Evolutionary conservation across 1,140 invertebrate species (phyloP), one percentile per base, ranked within the genome.

Genomic region (Maconellicoccus hirsutus): DNA sequence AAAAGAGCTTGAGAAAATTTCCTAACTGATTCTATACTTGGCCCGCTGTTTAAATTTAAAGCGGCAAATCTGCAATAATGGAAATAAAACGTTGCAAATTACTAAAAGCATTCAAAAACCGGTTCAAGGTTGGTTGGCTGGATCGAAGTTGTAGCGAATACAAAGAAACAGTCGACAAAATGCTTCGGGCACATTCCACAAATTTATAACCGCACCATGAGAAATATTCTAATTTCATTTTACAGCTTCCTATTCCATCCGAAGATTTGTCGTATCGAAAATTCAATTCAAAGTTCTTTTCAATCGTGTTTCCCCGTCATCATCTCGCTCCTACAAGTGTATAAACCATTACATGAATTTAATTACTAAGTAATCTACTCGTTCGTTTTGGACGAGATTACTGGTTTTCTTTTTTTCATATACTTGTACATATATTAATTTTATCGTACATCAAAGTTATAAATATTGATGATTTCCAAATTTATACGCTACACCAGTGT

Each of bases 91-190:
- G 42, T 52, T 19, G 42, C 42, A 52, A 52, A 52, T 52, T 52
- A 52, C 42, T 52, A 52, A 52, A 52, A 52, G 42, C 42, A 52
- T 52, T 52, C 42, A 52, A 52, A 52, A 52, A 52, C 42, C 42
- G 42, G 42, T 52, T 52, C 42, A 52, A 52, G 42, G 42, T 52
- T 52, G 42, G 42, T 52, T 52, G n/a, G 16, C 42, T 52, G 42
- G 42, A 52, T 52, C 12, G 12, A 16, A 52, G 42, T 52, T 52
- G 42, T 52, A 52, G 42, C 42, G n/a, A 52, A 52, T 52, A 52
- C 42, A 52, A 52, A 52, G 42, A 52, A 52, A 52, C 42, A 52
- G 42, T 52, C 42, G 42, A 52, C 42, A 14, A 52, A 52, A 16
- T 19, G 42, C 42, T 16, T 52, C 42, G 2, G n/a, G 42, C 42